Percentiles rank a stretch among this genome's conserved stretches.
These are phyloP conservation scores for Centropyge bicolor DNA, from an alignment of 2,797 vertebrate genomes.

Conservation along the genomic window DNA sequence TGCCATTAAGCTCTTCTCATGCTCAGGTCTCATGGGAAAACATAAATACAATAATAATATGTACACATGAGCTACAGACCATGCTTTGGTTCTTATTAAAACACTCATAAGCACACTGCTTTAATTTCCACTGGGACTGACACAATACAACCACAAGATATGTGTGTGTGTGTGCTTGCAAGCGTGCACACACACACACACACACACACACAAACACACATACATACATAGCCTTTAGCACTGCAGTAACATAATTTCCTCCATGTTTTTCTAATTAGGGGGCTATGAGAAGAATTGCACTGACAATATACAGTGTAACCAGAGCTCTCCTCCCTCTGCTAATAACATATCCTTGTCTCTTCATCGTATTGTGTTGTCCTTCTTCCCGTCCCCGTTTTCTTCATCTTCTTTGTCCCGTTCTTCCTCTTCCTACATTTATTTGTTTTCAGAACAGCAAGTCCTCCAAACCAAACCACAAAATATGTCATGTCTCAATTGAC, in stretches of 20 bases:
- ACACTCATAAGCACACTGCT: neutral
- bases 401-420: neutral
- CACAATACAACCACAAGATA: conserved; percentile 1
- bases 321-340: conserved; percentile 11
- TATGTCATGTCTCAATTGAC: neutral
- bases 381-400: neutral
- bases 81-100: neutral
- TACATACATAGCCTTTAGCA: conserved; percentile 9
- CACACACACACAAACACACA: conserved; percentile 2
- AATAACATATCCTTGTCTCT: conserved; percentile 10
- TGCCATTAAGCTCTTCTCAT: conserved; percentile 1
- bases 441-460: conserved; percentile 2
- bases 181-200: too few species aligned
- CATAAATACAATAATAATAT: too few species aligned
- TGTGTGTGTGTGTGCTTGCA: too few species aligned
- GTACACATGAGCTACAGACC: neutral
- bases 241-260: conserved; percentile 8
- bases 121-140: conserved; percentile 4
- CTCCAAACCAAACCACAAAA: neutral
- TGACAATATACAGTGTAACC: conserved; percentile 29
- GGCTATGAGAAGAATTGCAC: conserved; percentile 15
- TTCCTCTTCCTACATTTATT: neutral
- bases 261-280: conserved; percentile 55
- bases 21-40: conserved; percentile 13
- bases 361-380: neutral